Conservation (phyloP, 1,140 invertebrate species). For the Aphaenogaster ashmeadi region DNA sequence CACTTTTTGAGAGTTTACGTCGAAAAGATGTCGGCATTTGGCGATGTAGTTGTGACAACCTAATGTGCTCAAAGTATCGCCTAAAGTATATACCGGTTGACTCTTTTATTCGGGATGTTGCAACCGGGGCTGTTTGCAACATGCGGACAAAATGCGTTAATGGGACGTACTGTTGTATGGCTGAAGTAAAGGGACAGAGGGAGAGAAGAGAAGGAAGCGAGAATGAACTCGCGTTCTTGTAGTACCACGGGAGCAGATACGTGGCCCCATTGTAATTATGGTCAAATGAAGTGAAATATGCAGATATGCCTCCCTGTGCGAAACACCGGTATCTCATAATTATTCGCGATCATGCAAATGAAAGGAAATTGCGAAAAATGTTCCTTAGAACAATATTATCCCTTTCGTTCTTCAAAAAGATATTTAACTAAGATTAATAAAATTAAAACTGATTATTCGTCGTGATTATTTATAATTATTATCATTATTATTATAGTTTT, state of each 20-base stretch:
- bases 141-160: conserved; percentile 46
- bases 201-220: background rate
- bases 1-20: background rate
- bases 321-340: conserved; percentile 28
- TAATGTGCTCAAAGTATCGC: background rate
- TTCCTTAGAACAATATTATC: background rate
- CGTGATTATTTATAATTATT: background rate
- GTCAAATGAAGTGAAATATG: conserved; percentile 52
- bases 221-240: conserved; percentile 50
- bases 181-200: conserved; percentile 37
- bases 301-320: conserved; percentile 58
- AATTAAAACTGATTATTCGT: background rate
- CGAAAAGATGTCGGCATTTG: conserved; percentile 6
- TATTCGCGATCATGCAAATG: conserved; percentile 20
- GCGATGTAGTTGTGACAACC: conserved; percentile 24
- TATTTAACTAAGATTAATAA: background rate
- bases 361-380: conserved; percentile 17
- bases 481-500: background rate
- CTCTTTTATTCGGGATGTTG: conserved; percentile 21
- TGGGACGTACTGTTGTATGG: conserved; percentile 55
- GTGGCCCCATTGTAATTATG: conserved; percentile 70
- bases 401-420: background rate
- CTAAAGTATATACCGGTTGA: conserved; percentile 10
- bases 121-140: background rate
- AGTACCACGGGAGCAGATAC: conserved; percentile 60